Base-by-base conservation (phyloP, 2,888 invertebrate genomes). In the Scotopteryx bipunctaria region DNA sequence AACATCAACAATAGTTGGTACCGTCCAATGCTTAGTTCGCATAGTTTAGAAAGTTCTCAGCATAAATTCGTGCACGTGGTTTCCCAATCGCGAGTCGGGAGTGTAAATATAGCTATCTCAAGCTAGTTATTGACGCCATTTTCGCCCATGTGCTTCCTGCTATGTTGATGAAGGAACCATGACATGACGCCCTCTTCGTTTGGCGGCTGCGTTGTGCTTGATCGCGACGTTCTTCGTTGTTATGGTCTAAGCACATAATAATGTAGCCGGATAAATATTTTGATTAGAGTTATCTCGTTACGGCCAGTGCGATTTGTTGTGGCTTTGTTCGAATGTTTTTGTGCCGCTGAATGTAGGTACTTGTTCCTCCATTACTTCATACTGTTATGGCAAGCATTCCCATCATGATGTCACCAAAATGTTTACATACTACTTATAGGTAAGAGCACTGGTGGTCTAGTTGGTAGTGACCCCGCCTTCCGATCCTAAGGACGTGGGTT, bases 131-230 rank as follows among this genome's bases (percentile, higher is more conserved):
- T 85, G 89, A 88, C 89, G 89, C 89, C 89, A 90, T 90, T 89
- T 89, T 90, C 80, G 82, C 73, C 85, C 89, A 89, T 90, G 89
- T 90, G 89, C 86, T 89, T 76, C 61, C 19, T 63, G 64, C 69
- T 74, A 73, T 81, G 81, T 81, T 84, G 81, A 81, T 78, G 70
- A 78, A 76, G 78, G 69, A 69, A 70, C 68, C 60, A 64, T 71
- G 76, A 79, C 61, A 64, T 73, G 77, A 81, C 78, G 78, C 81
- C 75, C 64, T 66, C 44, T 19, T 25, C 38, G 11, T 17, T n/a
- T 35, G 16, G 48, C 44, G 29, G 31, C 40, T 35, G 8, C 29
- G 6, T 31, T 47, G 19, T 17, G 33, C 31, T 37, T 19, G 1
- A 31, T 27, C 29, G 17, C 29, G 13, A 15, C 15, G 32, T 13